Percentiles rank a stretch among this genome's conserved stretches.
These are phyloP conservation scores for Botrylloides violaceus DNA, from an alignment of 23 tunicate genomes.

Conservation along the genomic window DNA sequence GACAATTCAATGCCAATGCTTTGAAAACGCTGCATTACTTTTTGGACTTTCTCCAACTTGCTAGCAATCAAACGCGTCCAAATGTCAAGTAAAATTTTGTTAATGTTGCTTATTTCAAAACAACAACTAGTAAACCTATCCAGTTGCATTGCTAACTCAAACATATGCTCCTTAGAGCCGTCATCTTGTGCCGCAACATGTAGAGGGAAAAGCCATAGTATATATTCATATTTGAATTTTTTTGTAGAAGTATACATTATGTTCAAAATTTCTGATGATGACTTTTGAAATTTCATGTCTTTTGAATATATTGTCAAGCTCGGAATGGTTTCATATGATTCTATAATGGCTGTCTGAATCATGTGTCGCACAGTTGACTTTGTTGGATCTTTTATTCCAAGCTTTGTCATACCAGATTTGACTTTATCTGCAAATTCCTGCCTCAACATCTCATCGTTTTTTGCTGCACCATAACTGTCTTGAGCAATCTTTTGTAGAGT, in stretches of 20 bases:
- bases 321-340: constrained; percentile 24
- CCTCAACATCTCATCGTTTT: constrained; percentile 23
- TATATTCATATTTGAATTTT: constrained; percentile 36
- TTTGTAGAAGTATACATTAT: constrained; percentile 45
- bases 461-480: background rate
- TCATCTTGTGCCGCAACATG: constrained; percentile 25
- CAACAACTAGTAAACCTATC: constrained; percentile 20
- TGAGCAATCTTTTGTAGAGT: constrained; percentile 24
- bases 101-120: background rate
- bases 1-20: constrained; percentile 13
- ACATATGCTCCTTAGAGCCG: constrained; percentile 29
- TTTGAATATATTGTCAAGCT: constrained; percentile 28
- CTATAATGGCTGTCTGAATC: constrained; percentile 39
- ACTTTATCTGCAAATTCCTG: constrained; percentile 40
- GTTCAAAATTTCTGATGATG: constrained; percentile 26
- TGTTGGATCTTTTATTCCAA: constrained; percentile 39
- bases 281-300: constrained; percentile 32
- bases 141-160: constrained; percentile 66
- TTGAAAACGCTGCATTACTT: constrained; percentile 27
- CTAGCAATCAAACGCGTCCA: constrained; percentile 23
- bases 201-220: constrained; percentile 54
- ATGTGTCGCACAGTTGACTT: constrained; percentile 38
- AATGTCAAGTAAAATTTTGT: constrained; percentile 18
- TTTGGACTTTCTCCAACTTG: background rate
- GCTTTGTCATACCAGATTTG: constrained; percentile 29